Base-by-base conservation (phyloP, 2,888 invertebrate genomes). In the Latrodectus hesperus region DNA sequence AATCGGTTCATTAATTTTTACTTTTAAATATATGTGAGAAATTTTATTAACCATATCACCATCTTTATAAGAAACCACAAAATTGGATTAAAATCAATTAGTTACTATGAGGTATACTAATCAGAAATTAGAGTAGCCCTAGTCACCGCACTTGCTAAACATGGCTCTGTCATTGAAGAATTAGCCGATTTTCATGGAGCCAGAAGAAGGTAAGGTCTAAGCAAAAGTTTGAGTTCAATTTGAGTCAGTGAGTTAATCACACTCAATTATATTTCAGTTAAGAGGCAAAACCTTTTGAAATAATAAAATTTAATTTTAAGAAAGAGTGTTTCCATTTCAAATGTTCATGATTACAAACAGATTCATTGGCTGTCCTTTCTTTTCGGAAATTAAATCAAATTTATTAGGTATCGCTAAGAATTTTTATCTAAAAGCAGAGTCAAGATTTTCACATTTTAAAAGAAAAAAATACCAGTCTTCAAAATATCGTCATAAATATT, bases 91-190 rank as follows among this genome's bases (percentile, higher is more conserved):
- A 38, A 38, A 1, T 38, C 4, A 38, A 38, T 38, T 38, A 38
- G 38, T 38, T 6, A 38, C 5, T 6, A 38, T 38, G 38, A 52
- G 52, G 17, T 49, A 76, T 71, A 70, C 65, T 76, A 70, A 65
- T 75, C 77, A 52, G 84, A 86, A 79, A 72, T 72, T 81, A 86
- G 75, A 77, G 68, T 49, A 73, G 65, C 86, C 38, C 86, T 80
- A 86, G 86, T 86, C 52, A 71, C 76, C 70, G 81, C 86, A 81
- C 86, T 77, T 81, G 51, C 86, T 86, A 86, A 86, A 81, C 55
- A 86, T 86, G 86, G 86, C 86, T 86, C 86, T 86, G 86, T 86
- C 81, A 67, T 52, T 60, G 72, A 77, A 76, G 72, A 76, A 71
- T 75, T 77, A 76, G 77, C 51, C 53, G 64, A 64, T 71, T 65